phyloP scores from a whole-genome alignment of 1,140 invertebrate species.

The Mya arenaria region DNA sequence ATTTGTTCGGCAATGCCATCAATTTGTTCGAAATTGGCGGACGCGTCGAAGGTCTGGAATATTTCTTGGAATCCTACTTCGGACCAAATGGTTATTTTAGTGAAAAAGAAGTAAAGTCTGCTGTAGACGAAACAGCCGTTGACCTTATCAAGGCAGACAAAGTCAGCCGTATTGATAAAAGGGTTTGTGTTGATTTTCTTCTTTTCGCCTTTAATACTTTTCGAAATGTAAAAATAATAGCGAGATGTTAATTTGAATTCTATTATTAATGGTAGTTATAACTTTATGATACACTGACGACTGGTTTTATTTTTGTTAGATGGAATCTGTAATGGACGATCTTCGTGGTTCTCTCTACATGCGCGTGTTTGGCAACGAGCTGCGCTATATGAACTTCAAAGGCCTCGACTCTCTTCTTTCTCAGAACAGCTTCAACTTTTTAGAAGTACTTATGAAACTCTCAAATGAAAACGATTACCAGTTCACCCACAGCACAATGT shows the following conservation, averaged over 20 bases:
- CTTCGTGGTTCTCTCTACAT: conserved; percentile 76
- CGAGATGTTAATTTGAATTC: no score
- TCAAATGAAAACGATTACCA: conserved; percentile 78
- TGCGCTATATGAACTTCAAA: conserved; percentile 79
- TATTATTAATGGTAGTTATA: no score
- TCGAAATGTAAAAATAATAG: no score
- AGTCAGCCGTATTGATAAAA: conserved; percentile 52
- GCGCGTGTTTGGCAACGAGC: conserved; percentile 81
- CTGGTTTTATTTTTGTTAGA: background rate
- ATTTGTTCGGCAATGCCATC: conserved; percentile 92
- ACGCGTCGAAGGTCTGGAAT: conserved; percentile 93
- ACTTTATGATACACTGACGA: no score
- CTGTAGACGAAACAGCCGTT: conserved; percentile 36
- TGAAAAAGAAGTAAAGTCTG: conserved; percentile 50
- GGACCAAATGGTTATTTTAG: conserved; percentile 79
- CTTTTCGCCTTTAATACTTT: no score
- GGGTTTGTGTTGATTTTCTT: conserved; percentile 46
- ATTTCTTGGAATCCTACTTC: conserved; percentile 90
- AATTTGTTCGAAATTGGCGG: conserved; percentile 93
- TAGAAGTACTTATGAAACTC: conserved; percentile 82
- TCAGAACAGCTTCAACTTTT: conserved; percentile 69
- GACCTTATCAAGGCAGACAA: conserved; percentile 53
- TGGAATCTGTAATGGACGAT: conserved; percentile 63
- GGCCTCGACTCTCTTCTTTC: conserved; percentile 47
- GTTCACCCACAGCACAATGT: conserved; percentile 84